Evolutionary conservation across 2,888 invertebrate species (phyloP).

Genomic region (Apodemia duryi): DNA sequence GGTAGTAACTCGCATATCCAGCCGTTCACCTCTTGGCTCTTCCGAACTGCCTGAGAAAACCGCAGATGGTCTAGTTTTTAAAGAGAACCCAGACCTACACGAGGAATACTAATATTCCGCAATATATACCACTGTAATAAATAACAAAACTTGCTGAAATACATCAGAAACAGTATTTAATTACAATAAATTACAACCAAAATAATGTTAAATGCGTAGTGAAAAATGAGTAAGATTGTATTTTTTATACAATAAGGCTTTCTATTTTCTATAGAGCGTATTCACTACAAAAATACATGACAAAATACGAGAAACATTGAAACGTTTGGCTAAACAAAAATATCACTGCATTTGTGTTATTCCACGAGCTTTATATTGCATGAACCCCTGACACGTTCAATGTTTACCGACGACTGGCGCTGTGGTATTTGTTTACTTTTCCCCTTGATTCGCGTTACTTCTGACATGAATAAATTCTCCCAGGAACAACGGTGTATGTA

Average conservation of each 20-base stretch:
- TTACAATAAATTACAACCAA: not conserved
- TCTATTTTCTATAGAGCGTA: not conserved
- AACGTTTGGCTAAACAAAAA: not conserved
- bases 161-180: not conserved
- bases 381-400: not conserved
- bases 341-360: slow-evolving; percentile 8
- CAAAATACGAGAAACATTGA: not conserved
- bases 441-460: not conserved
- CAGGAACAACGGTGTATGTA: not conserved
- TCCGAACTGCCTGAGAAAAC: too few relatives aligned
- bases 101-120: too few relatives aligned
- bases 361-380: slow-evolving; percentile 7
- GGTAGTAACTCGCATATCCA: too few relatives aligned
- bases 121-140: too few relatives aligned
- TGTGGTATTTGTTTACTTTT: not conserved
- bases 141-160: too few relatives aligned
- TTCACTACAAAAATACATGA: not conserved
- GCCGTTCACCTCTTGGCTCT: too few relatives aligned
- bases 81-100: too few relatives aligned
- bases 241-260: slow-evolving; percentile 2
- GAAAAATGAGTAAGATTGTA: not conserved
- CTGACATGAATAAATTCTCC: slow-evolving; percentile 4
- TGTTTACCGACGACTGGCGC: slow-evolving; percentile 1
- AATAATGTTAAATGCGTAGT: not conserved
- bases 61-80: too few relatives aligned